Conservation (phyloP, 2,113 vertebrate genomes). For the Cynoglossus semilaevis region DNA sequence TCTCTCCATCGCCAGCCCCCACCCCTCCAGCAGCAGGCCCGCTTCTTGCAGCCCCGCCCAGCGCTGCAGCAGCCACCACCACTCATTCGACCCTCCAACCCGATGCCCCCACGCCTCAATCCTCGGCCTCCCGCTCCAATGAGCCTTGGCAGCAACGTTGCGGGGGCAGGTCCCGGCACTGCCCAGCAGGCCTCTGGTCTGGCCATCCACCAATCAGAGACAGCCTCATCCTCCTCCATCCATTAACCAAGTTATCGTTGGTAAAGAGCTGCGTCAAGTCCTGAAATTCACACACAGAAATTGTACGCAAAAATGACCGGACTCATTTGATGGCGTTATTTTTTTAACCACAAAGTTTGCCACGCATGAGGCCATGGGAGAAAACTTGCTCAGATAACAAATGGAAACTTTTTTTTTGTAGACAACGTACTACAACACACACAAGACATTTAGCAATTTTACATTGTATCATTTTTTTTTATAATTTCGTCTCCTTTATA, state of each 20-base stretch:
- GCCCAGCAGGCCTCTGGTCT: slow-evolving; percentile 82
- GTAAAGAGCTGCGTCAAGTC: too few relatives aligned
- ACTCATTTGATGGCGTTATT: too few relatives aligned
- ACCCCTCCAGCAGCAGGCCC: slow-evolving; percentile 92
- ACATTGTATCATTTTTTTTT: too few relatives aligned
- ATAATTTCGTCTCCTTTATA: too few relatives aligned
- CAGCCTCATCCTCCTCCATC: slow-evolving; percentile 79
- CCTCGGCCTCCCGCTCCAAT: slow-evolving; percentile 83
- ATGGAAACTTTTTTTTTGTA: too few relatives aligned
- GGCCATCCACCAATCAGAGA: slow-evolving; percentile 85
- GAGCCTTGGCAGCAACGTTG: slow-evolving; percentile 23
- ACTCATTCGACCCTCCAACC: slow-evolving; percentile 92
- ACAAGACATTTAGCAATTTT: too few relatives aligned
- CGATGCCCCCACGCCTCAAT: slow-evolving; percentile 92
- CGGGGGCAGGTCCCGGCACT: slow-evolving; percentile 36
- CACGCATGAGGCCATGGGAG: too few relatives aligned
- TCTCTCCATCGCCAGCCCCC: slow-evolving; percentile 94
- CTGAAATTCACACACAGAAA: too few relatives aligned
- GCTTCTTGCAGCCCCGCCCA: slow-evolving; percentile 89
- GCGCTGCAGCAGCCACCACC: slow-evolving; percentile 91
- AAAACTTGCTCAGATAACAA: too few relatives aligned
- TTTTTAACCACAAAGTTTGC: too few relatives aligned
- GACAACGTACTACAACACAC: too few relatives aligned
- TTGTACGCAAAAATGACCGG: too few relatives aligned
- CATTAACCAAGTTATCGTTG: slow-evolving; percentile 29